These are phyloP conservation scores for Styela plicata DNA, from an alignment of 23 tunicate genomes.

Conservation along the genomic window DNA sequence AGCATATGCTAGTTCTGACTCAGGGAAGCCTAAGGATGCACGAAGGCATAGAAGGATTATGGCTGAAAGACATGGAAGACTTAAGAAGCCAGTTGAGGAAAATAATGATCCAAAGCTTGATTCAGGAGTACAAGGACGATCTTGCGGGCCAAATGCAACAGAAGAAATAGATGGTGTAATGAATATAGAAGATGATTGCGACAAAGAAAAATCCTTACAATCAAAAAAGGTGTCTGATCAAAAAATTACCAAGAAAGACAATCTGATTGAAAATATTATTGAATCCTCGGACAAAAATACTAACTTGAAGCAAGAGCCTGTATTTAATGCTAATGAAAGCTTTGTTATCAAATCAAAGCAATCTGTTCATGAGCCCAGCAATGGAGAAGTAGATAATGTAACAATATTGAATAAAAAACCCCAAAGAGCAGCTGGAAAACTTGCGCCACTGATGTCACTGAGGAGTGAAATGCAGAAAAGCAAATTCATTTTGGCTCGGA, in stretches of 20 bases:
- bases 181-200: neutral
- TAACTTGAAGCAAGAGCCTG: neutral
- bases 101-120: constrained; percentile 27
- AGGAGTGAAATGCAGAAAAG: constrained; percentile 2
- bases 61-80: constrained; percentile 7
- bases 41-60: neutral
- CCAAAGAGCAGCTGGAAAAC: neutral
- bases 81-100: neutral
- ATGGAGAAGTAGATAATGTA: neutral
- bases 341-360: constrained; percentile 15
- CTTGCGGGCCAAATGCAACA: constrained; percentile 1
- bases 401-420: neutral
- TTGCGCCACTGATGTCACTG: constrained; percentile 12
- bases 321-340: constrained; percentile 19
- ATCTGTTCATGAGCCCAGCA: neutral
- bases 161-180: neutral
- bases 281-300: neutral
- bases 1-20: neutral
- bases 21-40: neutral
- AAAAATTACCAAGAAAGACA: neutral
- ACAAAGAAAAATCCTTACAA: neutral
- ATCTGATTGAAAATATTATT: neutral
- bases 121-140: constrained; percentile 10
- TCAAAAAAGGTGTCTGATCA: neutral
- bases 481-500: constrained; percentile 17